Evolutionary conservation across 1,140 invertebrate species (phyloP).

Genomic region (Homalodisca vitripennis): DNA sequence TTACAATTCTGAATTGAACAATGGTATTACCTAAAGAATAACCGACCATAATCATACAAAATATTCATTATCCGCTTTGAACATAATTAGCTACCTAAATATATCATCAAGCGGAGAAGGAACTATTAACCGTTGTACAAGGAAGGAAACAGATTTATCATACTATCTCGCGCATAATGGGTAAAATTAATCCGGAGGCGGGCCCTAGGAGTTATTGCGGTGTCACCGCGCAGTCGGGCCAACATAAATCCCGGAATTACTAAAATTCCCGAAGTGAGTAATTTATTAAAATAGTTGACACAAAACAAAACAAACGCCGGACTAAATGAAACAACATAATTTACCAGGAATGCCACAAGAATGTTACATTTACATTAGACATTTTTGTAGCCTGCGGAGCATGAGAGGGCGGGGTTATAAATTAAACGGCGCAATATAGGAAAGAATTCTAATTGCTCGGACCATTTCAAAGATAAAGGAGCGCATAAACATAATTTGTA

Average conservation of each 20-base stretch:
- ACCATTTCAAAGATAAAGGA: slow-evolving; percentile 26
- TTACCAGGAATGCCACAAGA: slow-evolving; percentile 4
- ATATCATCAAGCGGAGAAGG: too few relatives aligned
- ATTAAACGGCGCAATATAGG: slow-evolving; percentile 18
- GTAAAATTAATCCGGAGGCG: too few relatives aligned
- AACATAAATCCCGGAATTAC: slow-evolving; percentile 22
- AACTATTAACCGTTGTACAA: too few relatives aligned
- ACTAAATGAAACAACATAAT: slow-evolving; percentile 24
- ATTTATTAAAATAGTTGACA: slow-evolving; percentile 24
- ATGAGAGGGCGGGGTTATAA: neutral
- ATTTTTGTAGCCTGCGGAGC: slow-evolving; percentile 10
- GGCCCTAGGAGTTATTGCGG: too few relatives aligned
- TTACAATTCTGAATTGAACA: too few relatives aligned
- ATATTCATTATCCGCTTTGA: too few relatives aligned
- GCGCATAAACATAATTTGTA: slow-evolving; percentile 23
- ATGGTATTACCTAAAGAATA: too few relatives aligned
- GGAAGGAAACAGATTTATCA: too few relatives aligned
- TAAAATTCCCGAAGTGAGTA: neutral
- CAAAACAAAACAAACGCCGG: neutral
- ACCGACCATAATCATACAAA: too few relatives aligned
- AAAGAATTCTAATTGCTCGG: slow-evolving; percentile 26
- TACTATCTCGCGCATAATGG: too few relatives aligned
- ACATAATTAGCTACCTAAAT: too few relatives aligned
- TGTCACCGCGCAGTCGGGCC: neutral
- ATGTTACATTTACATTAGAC: slow-evolving; percentile 18